Evolutionary conservation across 2,797 vertebrate species (phyloP), one percentile per base, ranked within the genome.

Genomic region (Myotis pilosus): DNA sequence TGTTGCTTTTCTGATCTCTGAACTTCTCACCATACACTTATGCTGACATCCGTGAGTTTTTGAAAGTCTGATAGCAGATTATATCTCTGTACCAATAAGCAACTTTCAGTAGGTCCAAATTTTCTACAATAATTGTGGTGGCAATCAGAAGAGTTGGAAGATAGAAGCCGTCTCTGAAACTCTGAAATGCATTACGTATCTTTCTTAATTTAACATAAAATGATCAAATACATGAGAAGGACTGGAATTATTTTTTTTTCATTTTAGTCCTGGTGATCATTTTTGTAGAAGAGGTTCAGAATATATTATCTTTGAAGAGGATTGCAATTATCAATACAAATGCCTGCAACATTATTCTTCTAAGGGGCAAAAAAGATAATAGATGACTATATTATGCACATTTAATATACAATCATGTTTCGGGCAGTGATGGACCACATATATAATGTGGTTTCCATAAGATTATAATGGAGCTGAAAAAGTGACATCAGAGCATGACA

Each of bases 271-370:
- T 97, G 93, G 92, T 94, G 93, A 92, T 62, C 68, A 79, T 97
- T 84, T 97, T 97, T 96, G 76, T 83, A 94, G 95, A 97, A 93
- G 84, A 94, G 87, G 82, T 95, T 95, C 96, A 92, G 97, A 98
- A 97, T 97, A 96, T 81, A 82, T 94, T 94, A 49, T 96, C 92
- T 96, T 95, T 97, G 96, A 97, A 97, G 96, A 97, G 89, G 82
- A 96, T 91, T 96, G 91, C 89, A 96, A 97, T 96, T 97, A 96
- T 97, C 97, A 97, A 89, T 95, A 88, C 23, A 96, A 95, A 92
- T 96, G 79, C 72, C 93, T 96, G 44, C 25, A 89, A 96, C n/a
- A 72, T 81, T 95, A 68, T 92, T 94, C 47, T 95, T 96, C n/a
- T 55, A 82, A 47, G 38, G 1, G 41, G 22, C 71, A 88, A 41